These are phyloP conservation scores for Tetropium fuscum DNA, from an alignment of 2,888 invertebrate species.

Conservation along the genomic window DNA sequence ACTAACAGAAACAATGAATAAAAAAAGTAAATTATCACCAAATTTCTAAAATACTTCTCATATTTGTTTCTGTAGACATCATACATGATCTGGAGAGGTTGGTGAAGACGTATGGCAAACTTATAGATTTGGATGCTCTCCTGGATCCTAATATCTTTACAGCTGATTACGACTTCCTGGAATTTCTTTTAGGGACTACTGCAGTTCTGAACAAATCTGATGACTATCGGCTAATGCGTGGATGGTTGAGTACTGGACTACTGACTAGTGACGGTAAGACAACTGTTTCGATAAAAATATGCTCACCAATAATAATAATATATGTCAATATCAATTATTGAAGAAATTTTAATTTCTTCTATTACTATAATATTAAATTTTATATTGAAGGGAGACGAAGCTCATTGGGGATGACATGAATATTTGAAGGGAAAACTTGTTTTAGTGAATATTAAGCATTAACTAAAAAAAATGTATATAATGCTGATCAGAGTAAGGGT, in stretches of 20 bases:
- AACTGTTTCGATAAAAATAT: background rate
- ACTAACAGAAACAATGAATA: too few species aligned
- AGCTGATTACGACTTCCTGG: conserved; percentile 45
- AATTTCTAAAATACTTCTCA: too few species aligned
- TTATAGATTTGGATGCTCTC: conserved; percentile 31
- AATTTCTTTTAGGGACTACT: conserved; percentile 54
- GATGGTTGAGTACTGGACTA: conserved; percentile 62
- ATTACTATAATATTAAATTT: too few species aligned
- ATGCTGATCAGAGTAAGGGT: too few species aligned
- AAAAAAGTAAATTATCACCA: too few species aligned
- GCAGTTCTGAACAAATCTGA: conserved; percentile 55
- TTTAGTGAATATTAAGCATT: too few species aligned
- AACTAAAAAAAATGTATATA: too few species aligned
- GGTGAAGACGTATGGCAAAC: conserved; percentile 37
- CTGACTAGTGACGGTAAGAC: conserved; percentile 59
- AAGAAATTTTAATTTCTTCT: background rate
- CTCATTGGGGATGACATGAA: too few species aligned
- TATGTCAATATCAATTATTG: too few species aligned
- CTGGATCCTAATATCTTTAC: conserved; percentile 31
- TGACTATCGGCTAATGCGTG: conserved; percentile 56
- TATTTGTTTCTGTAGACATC: conserved; percentile 33
- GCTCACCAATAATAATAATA: too few species aligned
- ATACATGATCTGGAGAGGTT: conserved; percentile 27
- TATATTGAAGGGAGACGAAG: too few species aligned
- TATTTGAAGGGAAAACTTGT: too few species aligned